Evolutionary conservation across 2,888 invertebrate genomes (phyloP).

Genomic region (Dicyrtomina minuta): DNA sequence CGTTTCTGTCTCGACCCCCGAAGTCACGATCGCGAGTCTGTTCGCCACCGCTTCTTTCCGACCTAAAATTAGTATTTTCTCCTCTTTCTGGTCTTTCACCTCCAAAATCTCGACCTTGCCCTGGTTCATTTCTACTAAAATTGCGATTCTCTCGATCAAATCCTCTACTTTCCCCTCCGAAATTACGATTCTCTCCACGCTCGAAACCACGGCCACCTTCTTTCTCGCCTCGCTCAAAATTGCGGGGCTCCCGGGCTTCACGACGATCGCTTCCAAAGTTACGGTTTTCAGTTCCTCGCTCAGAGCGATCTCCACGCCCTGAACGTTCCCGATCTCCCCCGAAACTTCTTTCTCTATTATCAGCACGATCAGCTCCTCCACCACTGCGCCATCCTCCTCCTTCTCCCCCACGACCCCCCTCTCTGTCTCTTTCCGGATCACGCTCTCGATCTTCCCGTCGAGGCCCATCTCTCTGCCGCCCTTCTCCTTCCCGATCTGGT

Average conservation of each 20-base stretch:
- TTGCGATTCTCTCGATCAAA: conserved; percentile 25
- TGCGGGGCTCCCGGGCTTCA: conserved; percentile 34
- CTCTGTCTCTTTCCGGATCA: no score
- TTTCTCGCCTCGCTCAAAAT: conserved; percentile 25
- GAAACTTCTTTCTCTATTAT: conserved; percentile 54
- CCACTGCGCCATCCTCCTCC: conserved; percentile 48
- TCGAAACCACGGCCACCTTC: conserved; percentile 7
- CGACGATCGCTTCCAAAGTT: conserved; percentile 38
- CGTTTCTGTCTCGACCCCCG: conserved; percentile 26
- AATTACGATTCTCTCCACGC: conserved; percentile 30
- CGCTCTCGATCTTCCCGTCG: no score
- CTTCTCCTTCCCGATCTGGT: no score
- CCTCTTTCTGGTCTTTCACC: conserved; percentile 2
- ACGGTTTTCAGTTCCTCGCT: conserved; percentile 22
- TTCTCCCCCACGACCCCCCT: conserved; percentile 19
- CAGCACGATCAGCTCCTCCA: conserved; percentile 56
- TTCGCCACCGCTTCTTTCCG: neutral
- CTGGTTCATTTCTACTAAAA: neutral
- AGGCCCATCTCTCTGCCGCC: no score
- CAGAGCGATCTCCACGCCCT: conserved; percentile 27
- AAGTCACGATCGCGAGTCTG: conserved; percentile 36
- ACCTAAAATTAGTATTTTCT: conserved; percentile 19
- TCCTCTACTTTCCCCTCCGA: conserved; percentile 18
- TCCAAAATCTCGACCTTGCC: conserved; percentile 18
- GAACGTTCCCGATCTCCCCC: conserved; percentile 19